Evolutionary conservation across 2,797 vertebrate genomes (phyloP).

Genomic region (Macroramphosus scolopax): DNA sequence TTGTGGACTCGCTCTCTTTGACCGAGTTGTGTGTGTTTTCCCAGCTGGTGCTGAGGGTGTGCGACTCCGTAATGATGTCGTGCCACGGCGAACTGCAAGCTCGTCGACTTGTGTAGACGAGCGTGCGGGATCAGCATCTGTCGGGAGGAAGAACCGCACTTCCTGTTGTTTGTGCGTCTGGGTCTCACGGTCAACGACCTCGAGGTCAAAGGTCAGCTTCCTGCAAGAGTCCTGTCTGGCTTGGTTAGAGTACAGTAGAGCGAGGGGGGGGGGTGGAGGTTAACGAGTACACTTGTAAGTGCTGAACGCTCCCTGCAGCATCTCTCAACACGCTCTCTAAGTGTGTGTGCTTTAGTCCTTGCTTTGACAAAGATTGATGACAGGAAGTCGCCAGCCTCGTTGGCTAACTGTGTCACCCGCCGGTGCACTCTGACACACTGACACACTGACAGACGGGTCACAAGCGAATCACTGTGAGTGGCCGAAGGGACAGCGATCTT

Average conservation of each 20-base stretch:
- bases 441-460: slow-evolving; percentile 48
- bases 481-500: slow-evolving; percentile 22
- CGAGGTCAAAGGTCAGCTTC: slow-evolving; percentile 34
- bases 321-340: slow-evolving; percentile 23
- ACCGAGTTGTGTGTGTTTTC: slow-evolving; percentile 1
- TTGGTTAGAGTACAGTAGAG: slow-evolving; percentile 21
- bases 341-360: background rate
- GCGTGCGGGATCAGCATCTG: slow-evolving; percentile 40
- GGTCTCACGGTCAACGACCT: slow-evolving; percentile 46
- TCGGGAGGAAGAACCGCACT: slow-evolving; percentile 17
- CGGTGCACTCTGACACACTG: slow-evolving; percentile 57
- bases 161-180: slow-evolving; percentile 61
- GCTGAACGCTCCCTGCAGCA: slow-evolving; percentile 6
- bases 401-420: slow-evolving; percentile 26
- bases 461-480: slow-evolving; percentile 51
- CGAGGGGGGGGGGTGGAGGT: background rate
- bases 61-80: slow-evolving; percentile 10
- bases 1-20: background rate
- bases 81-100: slow-evolving; percentile 11
- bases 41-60: slow-evolving; percentile 1
- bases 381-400: slow-evolving; percentile 33
- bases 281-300: slow-evolving; percentile 5
- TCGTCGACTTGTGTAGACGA: slow-evolving; percentile 3
- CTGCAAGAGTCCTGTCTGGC: slow-evolving; percentile 21
- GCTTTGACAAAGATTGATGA: slow-evolving; percentile 28